Percentiles rank a stretch among this genome's conserved stretches.
These are phyloP conservation scores for Nothoprocta pentlandii DNA, from an alignment of 2,113 vertebrate genomes.

Conservation along the genomic window DNA sequence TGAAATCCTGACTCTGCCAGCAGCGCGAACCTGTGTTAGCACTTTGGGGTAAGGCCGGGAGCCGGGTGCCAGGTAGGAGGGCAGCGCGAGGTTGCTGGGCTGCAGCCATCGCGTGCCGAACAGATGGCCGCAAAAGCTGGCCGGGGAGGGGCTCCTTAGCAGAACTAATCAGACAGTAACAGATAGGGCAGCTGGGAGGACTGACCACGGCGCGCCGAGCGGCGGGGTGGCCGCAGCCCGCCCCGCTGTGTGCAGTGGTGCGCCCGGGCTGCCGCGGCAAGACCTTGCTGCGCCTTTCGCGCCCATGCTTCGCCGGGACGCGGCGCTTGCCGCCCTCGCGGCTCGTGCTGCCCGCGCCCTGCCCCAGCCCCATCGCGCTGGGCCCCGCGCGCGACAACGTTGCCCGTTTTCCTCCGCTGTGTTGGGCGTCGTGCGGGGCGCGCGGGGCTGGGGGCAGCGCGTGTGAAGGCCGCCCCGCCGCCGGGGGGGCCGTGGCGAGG, in stretches of 20 bases:
- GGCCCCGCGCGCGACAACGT: fast-evolving
- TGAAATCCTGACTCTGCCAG: conserved; percentile 88
- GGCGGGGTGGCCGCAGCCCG: conserved; percentile 81
- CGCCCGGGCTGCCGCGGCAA: conserved; percentile 88
- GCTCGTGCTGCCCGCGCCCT: background rate
- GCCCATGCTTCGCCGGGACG: conserved; percentile 24
- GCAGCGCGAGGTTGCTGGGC: conserved; percentile 91
- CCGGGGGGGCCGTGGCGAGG: background rate
- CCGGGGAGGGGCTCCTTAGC: conserved; percentile 99
- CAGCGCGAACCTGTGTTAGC: conserved; percentile 91
- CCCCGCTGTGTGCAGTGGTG: conserved; percentile 98
- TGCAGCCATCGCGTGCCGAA: conserved; percentile 98
- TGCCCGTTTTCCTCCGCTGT: fast-evolving
- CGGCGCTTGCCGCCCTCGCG: background rate
- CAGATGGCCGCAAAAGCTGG: conserved; percentile 98
- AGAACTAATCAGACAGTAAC: conserved; percentile 99
- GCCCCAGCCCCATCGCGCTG: background rate
- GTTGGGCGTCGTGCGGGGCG: no score
- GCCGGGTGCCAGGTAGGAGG: conserved; percentile 92
- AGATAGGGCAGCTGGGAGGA: conserved; percentile 99
- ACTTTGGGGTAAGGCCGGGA: conserved; percentile 89
- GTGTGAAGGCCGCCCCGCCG: background rate
- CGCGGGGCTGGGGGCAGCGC: background rate
- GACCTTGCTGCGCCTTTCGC: conserved; percentile 90
- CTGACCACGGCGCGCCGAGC: conserved; percentile 92